Evolutionary conservation across 1,140 invertebrate species (phyloP), one percentile per base, ranked within the genome.

Genomic region (Drosophila lowei): DNA sequence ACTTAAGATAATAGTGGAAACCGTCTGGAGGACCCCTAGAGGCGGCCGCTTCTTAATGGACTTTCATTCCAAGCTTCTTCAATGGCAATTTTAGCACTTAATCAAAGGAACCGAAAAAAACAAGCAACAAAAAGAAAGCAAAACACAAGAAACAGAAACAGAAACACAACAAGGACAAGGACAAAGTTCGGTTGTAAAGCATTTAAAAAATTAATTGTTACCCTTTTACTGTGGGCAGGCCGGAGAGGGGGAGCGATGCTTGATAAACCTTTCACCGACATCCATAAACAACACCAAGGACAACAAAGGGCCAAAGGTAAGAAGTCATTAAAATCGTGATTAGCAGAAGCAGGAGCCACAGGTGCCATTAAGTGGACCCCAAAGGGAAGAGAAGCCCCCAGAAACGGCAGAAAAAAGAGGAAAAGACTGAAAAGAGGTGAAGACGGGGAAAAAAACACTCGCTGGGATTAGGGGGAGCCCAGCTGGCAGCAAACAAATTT

Each of bases 301-400:
- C 34, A 38, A 13, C 11, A 38, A 23, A 43, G 34, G 49, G 47
- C 50, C 54, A 18, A 11, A 38, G 56, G 61, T 47, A 52, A 59
- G 59, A 60, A 76, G 72, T 77, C 78, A 80, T 81, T 80, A 81
- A 80, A 80, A 80, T 80, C 78, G 72, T 80, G 72, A 80, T 81
- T 77, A 81, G 77, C 78, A 38, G 34, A 34, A 34, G 9, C 30
- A 9, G 56, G 44, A 80, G 78, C 78, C 78, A 80, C 78, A 80
- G 78, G 78, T 80, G 78, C 78, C 73, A 72, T 80, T 80, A 80
- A 81, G 71, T 79, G 61, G 54, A 59, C 49, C 58, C 61, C 61
- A n/a, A 47, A 43, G 13, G 13, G 18, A 28, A 25, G 21, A 23
- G 21, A n/a, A 54, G 38, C 25, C 34, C 57, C 25, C 43, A 30